Evolutionary conservation across 2,797 vertebrate genomes (phyloP).

Genomic region (Brachyalestes nurse): DNA sequence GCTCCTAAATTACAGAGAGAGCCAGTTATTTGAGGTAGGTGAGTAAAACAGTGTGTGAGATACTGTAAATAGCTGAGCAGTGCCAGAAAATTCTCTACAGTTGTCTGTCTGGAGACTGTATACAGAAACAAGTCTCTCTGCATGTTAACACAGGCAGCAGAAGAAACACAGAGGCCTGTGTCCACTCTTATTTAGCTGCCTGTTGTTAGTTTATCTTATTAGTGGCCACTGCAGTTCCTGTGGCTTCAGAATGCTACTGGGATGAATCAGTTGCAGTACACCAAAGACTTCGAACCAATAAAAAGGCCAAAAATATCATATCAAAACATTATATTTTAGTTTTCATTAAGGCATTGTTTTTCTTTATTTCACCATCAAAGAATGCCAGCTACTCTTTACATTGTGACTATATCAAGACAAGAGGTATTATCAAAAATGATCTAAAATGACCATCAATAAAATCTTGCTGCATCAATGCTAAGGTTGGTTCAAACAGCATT

Average conservation of each 20-base stretch:
- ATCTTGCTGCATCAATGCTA: too few species aligned
- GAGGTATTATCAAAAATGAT: too few species aligned
- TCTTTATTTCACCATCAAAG: too few species aligned
- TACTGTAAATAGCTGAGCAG: conserved; percentile 7
- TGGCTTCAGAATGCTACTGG: not conserved
- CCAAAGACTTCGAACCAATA: not conserved
- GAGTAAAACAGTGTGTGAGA: conserved; percentile 12
- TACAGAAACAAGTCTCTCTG: not conserved
- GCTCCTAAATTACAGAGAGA: conserved; percentile 1
- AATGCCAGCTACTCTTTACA: too few species aligned
- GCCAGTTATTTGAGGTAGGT: not conserved
- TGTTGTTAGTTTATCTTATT: not conserved
- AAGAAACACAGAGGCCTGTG: conserved; percentile 1
- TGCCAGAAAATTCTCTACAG: conserved; percentile 12
- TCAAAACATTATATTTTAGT: not conserved
- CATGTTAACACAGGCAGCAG: conserved; percentile 8
- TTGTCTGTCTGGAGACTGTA: conserved; percentile 26
- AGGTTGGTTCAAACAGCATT: too few species aligned
- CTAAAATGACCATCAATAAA: too few species aligned
- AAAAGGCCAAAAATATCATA: too few species aligned
- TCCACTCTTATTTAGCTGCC: not conserved
- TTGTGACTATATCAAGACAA: too few species aligned
- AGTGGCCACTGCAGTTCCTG: not conserved
- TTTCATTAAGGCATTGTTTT: too few species aligned
- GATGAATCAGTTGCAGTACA: not conserved